phyloP scores from a whole-genome alignment of 2,888 invertebrate genomes.

The Ochropleura leucogaster region DNA sequence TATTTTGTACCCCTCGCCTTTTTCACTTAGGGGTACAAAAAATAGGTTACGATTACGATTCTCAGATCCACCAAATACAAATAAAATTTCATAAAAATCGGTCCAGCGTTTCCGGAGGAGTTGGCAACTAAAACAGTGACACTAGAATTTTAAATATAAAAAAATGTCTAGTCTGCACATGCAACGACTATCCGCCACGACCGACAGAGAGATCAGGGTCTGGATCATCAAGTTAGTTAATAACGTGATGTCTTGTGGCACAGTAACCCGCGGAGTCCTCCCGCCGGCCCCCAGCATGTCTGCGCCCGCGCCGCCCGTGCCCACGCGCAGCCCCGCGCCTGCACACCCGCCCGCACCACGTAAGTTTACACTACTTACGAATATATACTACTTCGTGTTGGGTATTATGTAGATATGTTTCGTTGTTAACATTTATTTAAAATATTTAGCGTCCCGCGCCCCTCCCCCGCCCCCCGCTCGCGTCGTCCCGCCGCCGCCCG shows the following conservation, averaged over 20 bases:
- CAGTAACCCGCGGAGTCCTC: constrained; percentile 33
- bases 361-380: constrained; percentile 59
- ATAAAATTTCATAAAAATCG: too few species aligned
- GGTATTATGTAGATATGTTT: not conserved
- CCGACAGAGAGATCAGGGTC: not conserved
- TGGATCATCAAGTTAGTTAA: not conserved
- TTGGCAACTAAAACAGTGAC: too few species aligned
- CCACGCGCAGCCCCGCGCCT: constrained; percentile 80
- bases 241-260: not conserved
- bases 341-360: constrained; percentile 82
- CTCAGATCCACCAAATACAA: too few species aligned
- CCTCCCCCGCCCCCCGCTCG: constrained; percentile 92
- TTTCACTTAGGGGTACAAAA: too few species aligned
- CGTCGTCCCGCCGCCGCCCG: constrained; percentile 85
- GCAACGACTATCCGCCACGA: too few species aligned
- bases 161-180: too few species aligned
- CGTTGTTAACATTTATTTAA: constrained; percentile 45
- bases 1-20: too few species aligned
- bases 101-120: too few species aligned
- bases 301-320: constrained; percentile 81
- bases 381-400: too few species aligned
- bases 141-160: too few species aligned
- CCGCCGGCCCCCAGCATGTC: constrained; percentile 80
- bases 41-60: too few species aligned
- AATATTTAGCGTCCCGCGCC: constrained; percentile 81